These are phyloP conservation scores for Natrix natrix DNA, from an alignment of 2,797 vertebrate species.

Conservation along the genomic window DNA sequence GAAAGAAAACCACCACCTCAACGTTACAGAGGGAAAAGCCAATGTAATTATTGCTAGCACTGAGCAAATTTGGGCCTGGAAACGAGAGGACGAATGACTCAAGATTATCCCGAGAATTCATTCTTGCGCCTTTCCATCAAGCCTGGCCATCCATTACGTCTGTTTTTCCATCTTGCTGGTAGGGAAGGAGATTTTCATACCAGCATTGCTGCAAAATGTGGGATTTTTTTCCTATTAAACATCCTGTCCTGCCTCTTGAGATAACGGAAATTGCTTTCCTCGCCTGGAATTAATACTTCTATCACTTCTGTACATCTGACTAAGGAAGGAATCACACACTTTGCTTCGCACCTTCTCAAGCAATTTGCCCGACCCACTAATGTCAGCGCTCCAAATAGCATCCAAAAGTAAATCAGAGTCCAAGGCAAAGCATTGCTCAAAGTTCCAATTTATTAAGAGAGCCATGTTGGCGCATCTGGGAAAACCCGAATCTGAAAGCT, in stretches of 20 bases:
- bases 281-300: not conserved
- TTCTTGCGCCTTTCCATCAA: not conserved
- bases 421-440: too few species aligned
- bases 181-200: not conserved
- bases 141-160: not conserved
- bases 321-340: not conserved
- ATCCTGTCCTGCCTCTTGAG: not conserved
- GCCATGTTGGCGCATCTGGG: too few species aligned
- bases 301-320: not conserved
- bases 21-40: not conserved
- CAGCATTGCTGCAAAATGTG: not conserved
- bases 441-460: too few species aligned
- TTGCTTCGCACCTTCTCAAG: not conserved
- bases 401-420: too few species aligned
- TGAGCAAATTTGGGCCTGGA: slow-evolving; percentile 21
- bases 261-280: not conserved
- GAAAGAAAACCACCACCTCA: not conserved
- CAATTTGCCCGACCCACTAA: not conserved
- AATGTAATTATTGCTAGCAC: not conserved
- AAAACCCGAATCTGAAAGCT: too few species aligned
- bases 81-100: not conserved
- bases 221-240: not conserved
- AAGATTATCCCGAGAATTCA: not conserved
- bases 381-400: too few species aligned
- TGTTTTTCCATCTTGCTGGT: not conserved